Conservation (phyloP, 2,797 vertebrate species). For the Diglossa cyanea region DNA sequence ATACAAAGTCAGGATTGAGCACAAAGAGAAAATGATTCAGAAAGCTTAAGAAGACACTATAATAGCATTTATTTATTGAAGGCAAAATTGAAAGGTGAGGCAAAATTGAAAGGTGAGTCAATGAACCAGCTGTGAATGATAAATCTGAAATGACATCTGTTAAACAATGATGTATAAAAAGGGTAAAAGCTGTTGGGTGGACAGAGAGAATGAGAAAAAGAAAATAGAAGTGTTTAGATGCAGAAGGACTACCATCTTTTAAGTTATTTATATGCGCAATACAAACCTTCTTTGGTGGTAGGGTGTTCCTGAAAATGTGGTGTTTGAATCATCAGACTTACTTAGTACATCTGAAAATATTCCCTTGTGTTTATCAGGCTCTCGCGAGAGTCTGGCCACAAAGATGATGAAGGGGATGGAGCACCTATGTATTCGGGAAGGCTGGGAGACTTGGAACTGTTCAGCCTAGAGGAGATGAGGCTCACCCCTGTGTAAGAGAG, state of each 20-base stretch:
- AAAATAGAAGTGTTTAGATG: not conserved
- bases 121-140: not conserved
- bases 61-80: not conserved
- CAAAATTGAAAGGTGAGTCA: not conserved
- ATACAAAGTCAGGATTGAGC: not conserved
- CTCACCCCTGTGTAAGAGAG: not conserved
- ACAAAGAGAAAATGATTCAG: not conserved
- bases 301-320: not conserved
- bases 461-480: not conserved
- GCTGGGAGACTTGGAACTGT: not conserved
- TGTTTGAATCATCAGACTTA: not conserved
- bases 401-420: not conserved
- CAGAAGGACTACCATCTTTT: not conserved
- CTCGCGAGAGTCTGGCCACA: accelerated
- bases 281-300: not conserved
- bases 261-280: not conserved
- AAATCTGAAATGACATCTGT: not conserved
- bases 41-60: not conserved
- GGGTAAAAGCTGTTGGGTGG: not conserved
- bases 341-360: not conserved
- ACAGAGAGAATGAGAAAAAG: not conserved
- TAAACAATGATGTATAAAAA: not conserved
- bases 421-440: not conserved
- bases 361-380: not conserved
- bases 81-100: not conserved